Evolutionary conservation across 2,797 vertebrate species (phyloP).

Genomic region (Columba guinea): DNA sequence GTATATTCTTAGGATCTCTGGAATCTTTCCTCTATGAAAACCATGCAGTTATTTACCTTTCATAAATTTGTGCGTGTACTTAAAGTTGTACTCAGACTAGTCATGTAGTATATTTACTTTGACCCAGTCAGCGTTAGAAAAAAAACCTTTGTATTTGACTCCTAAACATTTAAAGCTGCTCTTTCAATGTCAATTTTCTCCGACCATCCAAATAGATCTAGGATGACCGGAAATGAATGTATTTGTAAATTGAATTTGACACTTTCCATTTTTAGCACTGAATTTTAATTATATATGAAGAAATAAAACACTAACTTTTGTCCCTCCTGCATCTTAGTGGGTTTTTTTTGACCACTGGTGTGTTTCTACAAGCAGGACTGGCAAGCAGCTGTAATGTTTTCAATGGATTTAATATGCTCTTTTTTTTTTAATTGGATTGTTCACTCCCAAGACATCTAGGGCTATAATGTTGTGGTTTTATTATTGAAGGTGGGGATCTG

Average conservation of each 20-base stretch:
- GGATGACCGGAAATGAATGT: neutral
- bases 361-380: neutral
- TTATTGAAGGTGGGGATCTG: neutral
- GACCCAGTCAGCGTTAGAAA: neutral
- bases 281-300: neutral
- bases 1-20: neutral
- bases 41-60: neutral
- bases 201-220: neutral
- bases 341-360: neutral
- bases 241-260: neutral
- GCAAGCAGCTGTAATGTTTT: neutral
- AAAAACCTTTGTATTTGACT: neutral
- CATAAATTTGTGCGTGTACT: neutral
- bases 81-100: neutral
- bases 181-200: neutral
- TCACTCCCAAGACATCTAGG: neutral
- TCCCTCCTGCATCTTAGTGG: neutral
- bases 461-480: neutral
- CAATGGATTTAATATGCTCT: neutral
- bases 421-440: neutral
- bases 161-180: slow-evolving; percentile 14
- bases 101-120: neutral
- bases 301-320: neutral
- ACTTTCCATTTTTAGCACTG: neutral
- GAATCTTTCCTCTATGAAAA: neutral